These are phyloP conservation scores for Sphaerophoria taeniata DNA, from an alignment of 2,888 invertebrate genomes.

Conservation along the genomic window DNA sequence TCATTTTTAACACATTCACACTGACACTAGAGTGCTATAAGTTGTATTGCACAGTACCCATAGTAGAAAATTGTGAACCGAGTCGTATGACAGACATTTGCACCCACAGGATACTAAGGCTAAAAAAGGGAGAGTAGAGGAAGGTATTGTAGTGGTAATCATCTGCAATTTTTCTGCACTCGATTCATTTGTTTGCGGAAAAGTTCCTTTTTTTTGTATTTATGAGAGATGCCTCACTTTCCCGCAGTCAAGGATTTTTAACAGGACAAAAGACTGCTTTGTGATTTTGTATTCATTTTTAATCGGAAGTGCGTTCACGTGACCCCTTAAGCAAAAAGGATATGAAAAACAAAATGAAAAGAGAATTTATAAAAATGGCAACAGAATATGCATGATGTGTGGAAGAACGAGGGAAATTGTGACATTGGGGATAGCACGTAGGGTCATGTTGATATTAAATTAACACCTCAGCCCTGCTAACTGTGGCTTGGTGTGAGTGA, in stretches of 20 bases:
- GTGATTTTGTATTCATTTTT: slow-evolving; percentile 45
- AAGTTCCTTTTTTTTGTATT: slow-evolving; percentile 17
- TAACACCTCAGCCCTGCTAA: background rate
- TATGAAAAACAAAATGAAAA: slow-evolving; percentile 25
- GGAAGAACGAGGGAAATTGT: background rate
- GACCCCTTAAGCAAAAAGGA: slow-evolving; percentile 42
- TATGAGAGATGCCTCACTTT: background rate
- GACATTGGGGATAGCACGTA: slow-evolving; percentile 13
- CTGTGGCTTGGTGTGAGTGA: no score
- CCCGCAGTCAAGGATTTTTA: background rate
- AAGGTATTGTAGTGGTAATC: slow-evolving; percentile 37
- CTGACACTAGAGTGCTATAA: background rate
- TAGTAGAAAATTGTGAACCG: no score
- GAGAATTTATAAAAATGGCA: slow-evolving; percentile 24
- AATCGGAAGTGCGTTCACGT: slow-evolving; percentile 58
- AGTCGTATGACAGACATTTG: no score
- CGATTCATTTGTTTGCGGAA: slow-evolving; percentile 18
- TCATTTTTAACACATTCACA: slow-evolving; percentile 38
- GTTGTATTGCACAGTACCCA: no score
- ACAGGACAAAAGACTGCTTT: slow-evolving; percentile 46
- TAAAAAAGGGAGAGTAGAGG: slow-evolving; percentile 1
- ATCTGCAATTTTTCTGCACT: slow-evolving; percentile 55
- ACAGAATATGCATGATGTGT: slow-evolving; percentile 16
- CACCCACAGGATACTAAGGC: no score
- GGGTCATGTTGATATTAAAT: slow-evolving; percentile 29